Base-by-base conservation (phyloP, 2,113 vertebrate species). In the Melanocharis versteri region DNA sequence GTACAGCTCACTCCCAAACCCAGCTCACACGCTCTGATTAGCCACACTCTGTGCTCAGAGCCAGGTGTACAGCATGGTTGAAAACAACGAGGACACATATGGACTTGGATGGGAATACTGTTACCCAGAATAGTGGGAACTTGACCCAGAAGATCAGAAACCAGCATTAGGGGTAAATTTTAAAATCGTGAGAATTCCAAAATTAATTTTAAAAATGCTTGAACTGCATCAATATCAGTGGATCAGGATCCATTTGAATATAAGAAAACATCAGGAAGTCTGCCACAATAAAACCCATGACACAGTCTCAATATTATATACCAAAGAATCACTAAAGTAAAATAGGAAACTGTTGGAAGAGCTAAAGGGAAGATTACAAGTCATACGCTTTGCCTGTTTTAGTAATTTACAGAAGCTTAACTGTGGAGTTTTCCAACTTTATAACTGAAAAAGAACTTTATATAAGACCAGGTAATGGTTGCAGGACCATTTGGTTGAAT, bases 141-240 rank as follows among this genome's bases (percentile, higher is more conserved):
- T 2, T 44, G 30, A 84, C 17, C 22, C 21, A 72, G 56, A 89
- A 68, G 16, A 79, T 54, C 39, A 83, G 44, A 93, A 91, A 69
- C 1, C 33, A 83, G 3, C 27, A 56, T 56, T 15, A 82, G 8
- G 4, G 44, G 6, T 14, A 85, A 82, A 71, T 35, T 21, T 79
- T 61, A 47, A 48, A 90, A 64, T 7, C 9, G 6, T 45, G 45
- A 83, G 5, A 61, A 79, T 76, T 79, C 7, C 37, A 87, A 72
- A 76, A 65, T 22, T 33, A 10, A 10, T 76, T 64, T 22, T 2
- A 64, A 50, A 91, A 90, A 40, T 71, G 22, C 8, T 71, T 75
- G 54, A 42, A 48, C 20, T 39, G 6, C 22, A 66, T 30, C 0
- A 0, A 4, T 70, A 13, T n/a, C 35, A 40, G 33, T 37, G 44